These are phyloP conservation scores for Pachycephala philippinensis DNA, from an alignment of 2,113 vertebrate species.

Conservation along the genomic window DNA sequence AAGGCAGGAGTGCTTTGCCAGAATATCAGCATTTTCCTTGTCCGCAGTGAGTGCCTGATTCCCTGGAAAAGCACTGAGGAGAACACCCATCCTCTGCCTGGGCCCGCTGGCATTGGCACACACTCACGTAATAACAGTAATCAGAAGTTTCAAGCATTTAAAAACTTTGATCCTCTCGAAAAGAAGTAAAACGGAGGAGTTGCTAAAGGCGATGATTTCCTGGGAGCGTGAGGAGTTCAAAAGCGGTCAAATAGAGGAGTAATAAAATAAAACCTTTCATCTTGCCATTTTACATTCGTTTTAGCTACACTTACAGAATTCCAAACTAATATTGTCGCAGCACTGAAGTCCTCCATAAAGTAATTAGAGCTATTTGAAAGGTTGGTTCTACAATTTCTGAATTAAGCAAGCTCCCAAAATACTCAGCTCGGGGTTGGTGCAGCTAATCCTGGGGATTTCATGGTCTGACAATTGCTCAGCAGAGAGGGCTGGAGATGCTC, in stretches of 20 bases:
- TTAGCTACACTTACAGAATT: constrained; percentile 50
- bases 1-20: background rate
- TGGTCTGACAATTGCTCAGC: background rate
- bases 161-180: constrained; percentile 65
- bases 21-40: background rate
- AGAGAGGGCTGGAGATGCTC: background rate
- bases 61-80: background rate
- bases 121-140: constrained; percentile 40
- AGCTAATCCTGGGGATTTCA: background rate
- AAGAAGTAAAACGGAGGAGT: constrained; percentile 36
- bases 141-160: constrained; percentile 55
- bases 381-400: constrained; percentile 43
- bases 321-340: background rate
- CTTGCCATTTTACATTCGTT: constrained; percentile 53
- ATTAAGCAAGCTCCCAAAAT: constrained; percentile 33
- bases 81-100: background rate
- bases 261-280: constrained; percentile 65
- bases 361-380: constrained; percentile 55
- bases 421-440: background rate
- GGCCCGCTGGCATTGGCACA: background rate
- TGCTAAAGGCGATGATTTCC: constrained; percentile 47
- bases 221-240: background rate
- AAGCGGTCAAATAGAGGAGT: constrained; percentile 45
- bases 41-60: background rate
- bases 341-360: constrained; percentile 25